phyloP scores from a whole-genome alignment of 2,113 vertebrate species.

The Oxygymnocypris stewartii region DNA sequence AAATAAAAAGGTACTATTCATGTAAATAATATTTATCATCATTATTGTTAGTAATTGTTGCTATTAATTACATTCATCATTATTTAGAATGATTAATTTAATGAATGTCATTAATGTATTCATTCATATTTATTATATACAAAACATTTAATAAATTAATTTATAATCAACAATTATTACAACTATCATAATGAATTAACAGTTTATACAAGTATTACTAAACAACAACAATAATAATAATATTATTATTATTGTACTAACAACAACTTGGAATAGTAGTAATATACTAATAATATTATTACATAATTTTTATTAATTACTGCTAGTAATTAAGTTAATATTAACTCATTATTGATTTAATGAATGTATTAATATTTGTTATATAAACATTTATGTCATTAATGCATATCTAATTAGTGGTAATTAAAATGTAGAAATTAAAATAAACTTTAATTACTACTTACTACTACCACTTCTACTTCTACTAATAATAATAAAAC shows the following conservation, averaged over 20 bases:
- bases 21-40: not conserved
- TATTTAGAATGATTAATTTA: not conserved
- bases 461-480: too few species aligned
- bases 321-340: not conserved
- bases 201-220: not conserved
- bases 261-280: not conserved
- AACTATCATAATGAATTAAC: not conserved
- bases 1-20: too few species aligned
- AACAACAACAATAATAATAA: not conserved
- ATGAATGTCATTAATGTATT: not conserved
- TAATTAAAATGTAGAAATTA: too few species aligned
- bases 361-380: too few species aligned
- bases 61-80: too few species aligned
- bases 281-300: not conserved
- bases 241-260: not conserved
- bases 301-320: not conserved
- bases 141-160: not conserved
- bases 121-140: not conserved
- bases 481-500: not conserved
- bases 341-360: not conserved
- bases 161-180: not conserved
- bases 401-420: too few species aligned
- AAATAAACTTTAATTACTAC: too few species aligned
- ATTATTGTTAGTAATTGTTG: not conserved
- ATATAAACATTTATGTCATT: too few species aligned